A percentile compares a stretch with the other conserved stretches of the same genome.
These are phyloP conservation scores for Pionites leucogaster DNA, from an alignment of 2,113 vertebrate genomes.

Conservation along the genomic window DNA sequence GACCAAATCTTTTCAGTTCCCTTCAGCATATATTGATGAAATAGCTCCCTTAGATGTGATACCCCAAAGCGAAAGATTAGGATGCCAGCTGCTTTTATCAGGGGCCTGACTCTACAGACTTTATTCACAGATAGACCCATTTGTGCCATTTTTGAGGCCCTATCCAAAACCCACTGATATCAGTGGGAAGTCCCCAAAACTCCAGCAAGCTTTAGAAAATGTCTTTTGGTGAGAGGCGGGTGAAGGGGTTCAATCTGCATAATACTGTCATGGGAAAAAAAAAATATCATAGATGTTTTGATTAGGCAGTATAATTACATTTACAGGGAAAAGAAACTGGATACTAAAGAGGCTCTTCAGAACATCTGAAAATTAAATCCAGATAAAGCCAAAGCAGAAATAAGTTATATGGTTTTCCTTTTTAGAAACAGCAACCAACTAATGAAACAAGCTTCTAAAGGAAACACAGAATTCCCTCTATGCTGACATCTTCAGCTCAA, in stretches of 20 bases:
- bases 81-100: slow-evolving; percentile 37
- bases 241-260: neutral
- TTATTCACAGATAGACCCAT: neutral
- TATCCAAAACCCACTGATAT: neutral
- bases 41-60: slow-evolving; percentile 46
- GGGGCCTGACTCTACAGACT: neutral
- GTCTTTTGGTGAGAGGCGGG: neutral
- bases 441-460: neutral
- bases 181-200: neutral
- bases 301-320: neutral
- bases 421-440: neutral
- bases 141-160: neutral
- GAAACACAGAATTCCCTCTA: neutral
- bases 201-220: neutral
- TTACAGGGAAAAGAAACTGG: neutral
- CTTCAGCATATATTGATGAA: slow-evolving; percentile 23
- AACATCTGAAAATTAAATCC: neutral
- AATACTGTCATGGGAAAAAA: neutral
- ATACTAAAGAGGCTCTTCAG: neutral
- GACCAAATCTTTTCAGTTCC: slow-evolving; percentile 30
- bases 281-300: neutral
- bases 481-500: neutral
- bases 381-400: neutral
- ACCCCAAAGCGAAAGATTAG: slow-evolving; percentile 1
- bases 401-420: neutral